Evolutionary conservation across 2,113 vertebrate species (phyloP).

Genomic region (Rhipidura dahli): DNA sequence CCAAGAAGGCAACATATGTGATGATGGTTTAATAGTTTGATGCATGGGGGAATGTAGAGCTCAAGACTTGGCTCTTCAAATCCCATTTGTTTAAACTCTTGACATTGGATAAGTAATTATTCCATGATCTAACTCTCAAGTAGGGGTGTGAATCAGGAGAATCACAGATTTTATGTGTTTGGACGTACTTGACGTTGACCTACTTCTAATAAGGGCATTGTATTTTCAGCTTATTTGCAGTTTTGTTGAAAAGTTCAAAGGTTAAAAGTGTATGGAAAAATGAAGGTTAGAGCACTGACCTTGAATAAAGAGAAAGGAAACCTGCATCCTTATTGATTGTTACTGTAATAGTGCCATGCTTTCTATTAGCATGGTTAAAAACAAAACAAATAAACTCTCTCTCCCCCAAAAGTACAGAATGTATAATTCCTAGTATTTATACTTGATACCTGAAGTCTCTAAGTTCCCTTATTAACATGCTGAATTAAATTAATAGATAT

Average conservation of each 20-base stretch:
- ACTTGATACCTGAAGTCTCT: neutral
- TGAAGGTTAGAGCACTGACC: neutral
- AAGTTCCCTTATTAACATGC: neutral
- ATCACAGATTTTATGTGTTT: neutral
- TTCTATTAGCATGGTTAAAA: neutral
- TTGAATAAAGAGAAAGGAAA: neutral
- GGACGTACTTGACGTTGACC: neutral
- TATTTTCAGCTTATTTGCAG: neutral
- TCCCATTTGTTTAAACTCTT: neutral
- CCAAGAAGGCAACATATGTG: neutral
- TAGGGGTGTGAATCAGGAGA: neutral
- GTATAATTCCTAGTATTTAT: neutral
- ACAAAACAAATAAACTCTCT: neutral
- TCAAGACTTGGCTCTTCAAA: neutral
- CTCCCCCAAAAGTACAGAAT: neutral
- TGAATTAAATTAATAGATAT: neutral
- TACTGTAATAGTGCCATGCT: neutral
- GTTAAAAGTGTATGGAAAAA: neutral
- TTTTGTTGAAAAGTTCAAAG: neutral
- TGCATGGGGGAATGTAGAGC: neutral
- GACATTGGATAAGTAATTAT: neutral
- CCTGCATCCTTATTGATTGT: neutral
- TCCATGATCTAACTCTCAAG: neutral
- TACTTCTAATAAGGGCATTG: neutral
- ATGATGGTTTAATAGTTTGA: neutral